Evolutionary conservation across 1,140 invertebrate species (phyloP), one percentile per base, ranked within the genome.

Genomic region (Notospermus geniculatus): DNA sequence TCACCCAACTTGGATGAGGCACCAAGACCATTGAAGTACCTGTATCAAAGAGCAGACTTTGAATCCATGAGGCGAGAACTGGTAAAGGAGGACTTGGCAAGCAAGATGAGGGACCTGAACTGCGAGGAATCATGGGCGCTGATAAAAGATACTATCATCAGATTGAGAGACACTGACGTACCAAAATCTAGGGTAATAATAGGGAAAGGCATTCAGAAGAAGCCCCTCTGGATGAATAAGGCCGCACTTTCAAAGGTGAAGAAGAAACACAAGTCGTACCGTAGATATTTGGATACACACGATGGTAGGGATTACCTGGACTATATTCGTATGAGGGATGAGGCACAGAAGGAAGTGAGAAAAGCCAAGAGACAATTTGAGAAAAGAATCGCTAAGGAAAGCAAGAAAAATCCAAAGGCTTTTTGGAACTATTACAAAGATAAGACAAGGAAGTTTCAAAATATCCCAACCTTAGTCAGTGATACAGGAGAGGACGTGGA

Each of bases 281-380:
- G 22, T 15, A 30, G 25, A 4, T 27, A 27, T 29, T 17, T 2
- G 23, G 9, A 15, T 27, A 29, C 22, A 5, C 30, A 29, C 53
- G 15, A 30, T 5, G 53, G 2, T 30, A 0, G 7, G 7, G 27
- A 27, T 5, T n/a, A 2, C 2, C 32, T n/a, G 28, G 11, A 53
- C 17, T 50, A 60, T 1, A 2, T 28, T 28, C 52, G 58, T 15
- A 53, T 60, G 27, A 60, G 52, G 45, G 52, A 29, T 17, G 58
- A 60, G 22, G 55, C 41, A 27, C 60, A 62, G 5, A 25, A 17
- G 2, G 27, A 30, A 17, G 60, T 52, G 30, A 56, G 52, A 2
- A 62, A 28, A 52, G 55, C 54, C 11, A 53, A 62, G 29, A 56
- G 54, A 11, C 52, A 53, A 27, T 22, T 22, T 9, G 25, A 52